Evolutionary conservation across 2,888 invertebrate genomes (phyloP), one percentile per base, ranked within the genome.

Genomic region (Luperina nickerlii): DNA sequence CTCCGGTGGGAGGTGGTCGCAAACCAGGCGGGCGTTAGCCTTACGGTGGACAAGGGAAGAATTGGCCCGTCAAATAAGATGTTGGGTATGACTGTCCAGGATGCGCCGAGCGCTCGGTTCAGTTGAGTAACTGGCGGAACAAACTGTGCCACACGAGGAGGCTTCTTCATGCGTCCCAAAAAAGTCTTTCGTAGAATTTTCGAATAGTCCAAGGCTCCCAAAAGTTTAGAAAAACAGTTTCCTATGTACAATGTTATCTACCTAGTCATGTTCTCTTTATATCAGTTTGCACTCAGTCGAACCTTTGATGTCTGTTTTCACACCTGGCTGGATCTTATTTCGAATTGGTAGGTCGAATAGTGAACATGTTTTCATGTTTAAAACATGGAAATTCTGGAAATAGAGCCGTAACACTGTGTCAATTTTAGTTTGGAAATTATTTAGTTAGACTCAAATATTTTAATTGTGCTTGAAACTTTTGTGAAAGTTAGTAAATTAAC

Each of bases 281-380:
- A 48, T 78, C 7, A 57, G 62, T 68, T 48, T n/a, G 67, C 15
- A 54, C 24, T 62, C 54, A 63, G 67, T 68, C 13, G 62, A 48
- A 57, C 85, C 71, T 75, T 80, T 81, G 68, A 75, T 83, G 75
- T 85, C 45, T 81, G 27, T 85, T 75, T 72, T 85, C 71, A 81
- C 85, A 83, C 85, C 72, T 85, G 70, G 20, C 45, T 66, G 62
- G 13, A 45, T 63, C 74, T 74, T 84, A 78, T 72, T 79, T 60
- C 65, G n/a, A 71, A 71, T 48, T 57, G 32, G 24, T 57, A n/a
- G 24, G 20, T n/a, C 48, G 54, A 48, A 69, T 38, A 62, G 7
- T n/a, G 20, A 74, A 77, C 42, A 66, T 38, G 51, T 78, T 45
- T 78, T 83, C 32, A 54, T 70, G 42, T 24, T 57, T 63, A 15